Evolutionary conservation across 2,888 invertebrate species (phyloP).

Genomic region (Chrysotoxum bicinctum): DNA sequence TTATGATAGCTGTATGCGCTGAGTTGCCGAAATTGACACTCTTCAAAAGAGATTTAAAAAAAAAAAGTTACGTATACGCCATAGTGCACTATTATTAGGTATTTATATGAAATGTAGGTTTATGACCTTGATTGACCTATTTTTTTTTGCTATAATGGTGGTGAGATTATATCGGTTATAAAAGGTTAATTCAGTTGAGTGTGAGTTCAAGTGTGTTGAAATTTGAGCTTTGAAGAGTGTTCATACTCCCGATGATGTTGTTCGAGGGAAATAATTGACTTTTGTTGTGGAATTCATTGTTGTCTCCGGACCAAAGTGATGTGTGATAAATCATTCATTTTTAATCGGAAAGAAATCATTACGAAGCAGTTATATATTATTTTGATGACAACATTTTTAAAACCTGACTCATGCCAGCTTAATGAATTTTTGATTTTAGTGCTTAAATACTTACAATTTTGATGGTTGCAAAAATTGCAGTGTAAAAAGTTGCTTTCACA

Average conservation of each 20-base stretch:
- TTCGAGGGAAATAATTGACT: not conserved
- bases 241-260: not conserved
- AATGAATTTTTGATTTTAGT: too few relatives aligned
- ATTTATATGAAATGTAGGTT: slow-evolving; percentile 10
- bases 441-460: too few relatives aligned
- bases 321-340: not conserved
- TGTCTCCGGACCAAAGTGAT: not conserved
- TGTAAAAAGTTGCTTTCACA: too few relatives aligned
- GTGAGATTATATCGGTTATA: not conserved
- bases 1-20: slow-evolving; percentile 33
- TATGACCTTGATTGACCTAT: slow-evolving; percentile 27
- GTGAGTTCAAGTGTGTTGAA: slow-evolving; percentile 24
- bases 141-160: not conserved
- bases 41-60: not conserved
- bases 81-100: slow-evolving; percentile 16
- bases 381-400: too few relatives aligned
- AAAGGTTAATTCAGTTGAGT: slow-evolving; percentile 11
- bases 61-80: slow-evolving; percentile 58
- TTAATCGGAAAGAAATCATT: not conserved
- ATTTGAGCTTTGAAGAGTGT: slow-evolving; percentile 3
- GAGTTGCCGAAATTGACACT: slow-evolving; percentile 29
- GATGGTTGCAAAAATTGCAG: too few relatives aligned
- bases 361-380: not conserved
- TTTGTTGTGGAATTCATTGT: slow-evolving; percentile 1
- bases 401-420: too few relatives aligned